Conservation (phyloP, 37 sponge, comb jelly and placozoan species). For the Mnemiopsis leidyi region DNA sequence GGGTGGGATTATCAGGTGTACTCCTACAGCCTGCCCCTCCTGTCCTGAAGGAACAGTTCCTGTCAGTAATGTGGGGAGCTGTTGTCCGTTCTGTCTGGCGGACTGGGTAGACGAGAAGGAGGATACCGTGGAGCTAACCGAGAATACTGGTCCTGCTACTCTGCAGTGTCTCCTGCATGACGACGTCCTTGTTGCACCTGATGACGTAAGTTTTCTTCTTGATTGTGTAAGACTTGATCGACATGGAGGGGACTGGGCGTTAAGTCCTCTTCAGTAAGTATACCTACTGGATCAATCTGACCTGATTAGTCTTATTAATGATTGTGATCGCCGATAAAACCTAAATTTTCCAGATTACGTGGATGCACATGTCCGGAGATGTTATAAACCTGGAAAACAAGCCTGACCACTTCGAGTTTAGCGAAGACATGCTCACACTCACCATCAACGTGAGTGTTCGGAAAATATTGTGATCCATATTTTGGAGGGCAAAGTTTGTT, state of each 20-base stretch:
- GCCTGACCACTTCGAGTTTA: background rate
- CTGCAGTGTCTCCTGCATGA: background rate
- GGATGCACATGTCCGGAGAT: background rate
- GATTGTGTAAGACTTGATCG: background rate
- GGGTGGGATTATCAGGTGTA: background rate
- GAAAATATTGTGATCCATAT: background rate
- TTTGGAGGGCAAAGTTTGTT: too few species aligned
- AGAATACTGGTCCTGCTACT: background rate
- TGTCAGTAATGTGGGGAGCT: background rate
- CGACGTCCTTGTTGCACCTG: background rate
- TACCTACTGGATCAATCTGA: background rate
- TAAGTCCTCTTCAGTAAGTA: background rate
- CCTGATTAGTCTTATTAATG: too few species aligned
- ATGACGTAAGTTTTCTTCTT: background rate
- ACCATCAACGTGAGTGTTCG: slow-evolving; percentile 8
- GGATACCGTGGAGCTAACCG: background rate
- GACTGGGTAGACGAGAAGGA: slow-evolving; percentile 20
- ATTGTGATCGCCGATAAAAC: too few species aligned
- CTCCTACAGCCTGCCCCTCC: background rate
- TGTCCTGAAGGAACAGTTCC: background rate
- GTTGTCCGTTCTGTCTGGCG: background rate
- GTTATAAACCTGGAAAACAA: background rate
- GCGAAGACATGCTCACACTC: background rate
- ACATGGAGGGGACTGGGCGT: background rate
- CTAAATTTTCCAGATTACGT: background rate